These are phyloP conservation scores for Sterna hirundo DNA, from an alignment of 2,113 vertebrate species.

Conservation along the genomic window DNA sequence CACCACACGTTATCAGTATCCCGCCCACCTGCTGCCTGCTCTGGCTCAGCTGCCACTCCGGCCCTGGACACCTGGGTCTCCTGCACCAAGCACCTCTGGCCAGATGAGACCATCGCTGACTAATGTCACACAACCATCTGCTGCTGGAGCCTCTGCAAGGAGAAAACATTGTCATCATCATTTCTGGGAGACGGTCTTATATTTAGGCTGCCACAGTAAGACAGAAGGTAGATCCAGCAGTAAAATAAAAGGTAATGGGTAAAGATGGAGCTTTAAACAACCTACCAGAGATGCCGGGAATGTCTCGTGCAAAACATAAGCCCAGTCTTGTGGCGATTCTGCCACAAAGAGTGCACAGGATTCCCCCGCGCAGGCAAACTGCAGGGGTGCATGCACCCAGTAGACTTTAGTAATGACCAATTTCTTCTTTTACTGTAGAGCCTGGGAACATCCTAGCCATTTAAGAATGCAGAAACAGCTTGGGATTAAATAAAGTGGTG, in stretches of 20 bases:
- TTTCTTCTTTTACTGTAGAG: not conserved
- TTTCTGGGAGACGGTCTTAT: not conserved
- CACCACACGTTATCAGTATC: rapidly evolving
- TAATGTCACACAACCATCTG: not conserved
- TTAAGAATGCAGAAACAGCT: not conserved
- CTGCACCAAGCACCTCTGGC: not conserved
- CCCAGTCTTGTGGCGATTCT: not conserved
- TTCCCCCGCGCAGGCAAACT: not conserved
- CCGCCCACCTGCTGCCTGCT: not conserved
- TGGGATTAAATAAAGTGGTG: not conserved
- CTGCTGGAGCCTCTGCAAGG: not conserved
- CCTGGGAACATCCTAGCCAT: not conserved
- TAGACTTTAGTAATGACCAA: not conserved
- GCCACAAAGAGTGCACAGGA: rapidly evolving
- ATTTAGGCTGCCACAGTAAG: not conserved
- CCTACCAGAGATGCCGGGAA: not conserved
- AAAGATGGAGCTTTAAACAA: not conserved
- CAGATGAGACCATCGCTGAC: not conserved
- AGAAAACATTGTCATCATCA: not conserved
- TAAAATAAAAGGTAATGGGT: not conserved
- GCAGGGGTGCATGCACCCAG: not conserved
- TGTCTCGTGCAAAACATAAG: rapidly evolving
- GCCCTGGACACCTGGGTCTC: not conserved
- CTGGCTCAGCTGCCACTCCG: not conserved
- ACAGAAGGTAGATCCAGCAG: not conserved